A percentile compares a stretch with the other conserved stretches of the same genome.
Evolutionary conservation across 2,113 vertebrate species (phyloP).

Genomic region (Andinoacara biseriatus): DNA sequence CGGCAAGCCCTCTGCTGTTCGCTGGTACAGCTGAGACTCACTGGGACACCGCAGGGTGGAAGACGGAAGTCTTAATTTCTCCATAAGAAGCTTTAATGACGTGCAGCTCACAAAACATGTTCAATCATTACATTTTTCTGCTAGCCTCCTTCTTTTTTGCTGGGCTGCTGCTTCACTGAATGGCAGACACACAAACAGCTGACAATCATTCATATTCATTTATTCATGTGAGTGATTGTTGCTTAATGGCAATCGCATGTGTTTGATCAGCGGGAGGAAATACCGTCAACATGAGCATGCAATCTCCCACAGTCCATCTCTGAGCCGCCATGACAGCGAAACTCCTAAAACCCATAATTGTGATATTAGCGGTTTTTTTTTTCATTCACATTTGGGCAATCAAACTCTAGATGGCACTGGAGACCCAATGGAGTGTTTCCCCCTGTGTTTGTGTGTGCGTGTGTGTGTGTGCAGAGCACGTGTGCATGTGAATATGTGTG

Average conservation of each 20-base stretch:
- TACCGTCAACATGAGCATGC: neutral
- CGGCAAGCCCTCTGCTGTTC: constrained; percentile 15
- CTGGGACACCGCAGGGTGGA: neutral
- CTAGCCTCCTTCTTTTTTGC: neutral
- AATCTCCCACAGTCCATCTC: neutral
- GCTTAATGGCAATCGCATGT: neutral
- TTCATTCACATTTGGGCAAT: constrained; percentile 21
- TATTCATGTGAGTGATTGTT: neutral
- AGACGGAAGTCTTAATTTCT: constrained; percentile 8
- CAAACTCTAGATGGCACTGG: constrained; percentile 80
- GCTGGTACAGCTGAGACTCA: constrained; percentile 8
- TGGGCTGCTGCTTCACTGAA: neutral
- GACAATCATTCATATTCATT: neutral
- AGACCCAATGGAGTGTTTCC: constrained; percentile 61
- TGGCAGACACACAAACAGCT: neutral
- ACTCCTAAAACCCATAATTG: neutral
- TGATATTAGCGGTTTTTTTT: constrained; percentile 35
- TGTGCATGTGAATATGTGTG: constrained; percentile 16
- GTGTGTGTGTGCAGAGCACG: constrained; percentile 2
- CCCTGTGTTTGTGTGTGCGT: constrained; percentile 5
- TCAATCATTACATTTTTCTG: neutral
- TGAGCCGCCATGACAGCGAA: neutral
- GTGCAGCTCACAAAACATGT: neutral
- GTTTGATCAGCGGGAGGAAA: neutral
- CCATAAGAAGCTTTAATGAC: constrained; percentile 10